Percentiles rank a stretch among this genome's conserved stretches.
These are phyloP conservation scores for Bibio marci DNA, from an alignment of 2,888 invertebrate species.

Conservation along the genomic window DNA sequence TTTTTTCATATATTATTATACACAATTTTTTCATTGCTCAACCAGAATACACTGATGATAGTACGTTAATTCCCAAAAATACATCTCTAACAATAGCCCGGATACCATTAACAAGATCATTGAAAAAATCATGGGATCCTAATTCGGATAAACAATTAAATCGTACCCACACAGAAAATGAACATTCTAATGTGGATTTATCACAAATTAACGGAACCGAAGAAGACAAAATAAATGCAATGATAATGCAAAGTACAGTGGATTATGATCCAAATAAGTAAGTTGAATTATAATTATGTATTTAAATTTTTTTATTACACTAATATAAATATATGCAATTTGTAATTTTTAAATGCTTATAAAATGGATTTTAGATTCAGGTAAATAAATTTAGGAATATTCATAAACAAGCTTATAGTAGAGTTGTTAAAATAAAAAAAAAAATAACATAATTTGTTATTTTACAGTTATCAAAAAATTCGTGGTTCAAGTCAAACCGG, in stretches of 20 bases:
- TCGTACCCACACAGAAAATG: constrained; percentile 29
- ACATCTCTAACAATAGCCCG: constrained; percentile 90
- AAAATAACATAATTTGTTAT: constrained; percentile 3
- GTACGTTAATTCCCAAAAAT: constrained; percentile 87
- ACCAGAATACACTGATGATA: constrained; percentile 82
- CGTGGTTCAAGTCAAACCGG: constrained; percentile 79
- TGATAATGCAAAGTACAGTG: constrained; percentile 93
- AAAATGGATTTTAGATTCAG: background rate
- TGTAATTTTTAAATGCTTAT: background rate
- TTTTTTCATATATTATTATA: too few species aligned
- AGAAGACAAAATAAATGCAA: constrained; percentile 93
- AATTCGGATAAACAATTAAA: constrained; percentile 25
- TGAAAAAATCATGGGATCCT: constrained; percentile 58
- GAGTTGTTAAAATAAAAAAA: background rate
- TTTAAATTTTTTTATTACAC: background rate
- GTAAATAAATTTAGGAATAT: background rate
- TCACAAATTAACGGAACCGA: constrained; percentile 84
- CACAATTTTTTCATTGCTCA: too few species aligned
- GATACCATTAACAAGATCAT: constrained; percentile 61
- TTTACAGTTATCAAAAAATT: constrained; percentile 70
- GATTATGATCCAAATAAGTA: constrained; percentile 97
- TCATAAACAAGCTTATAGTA: background rate
- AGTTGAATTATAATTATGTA: constrained; percentile 22
- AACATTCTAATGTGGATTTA: constrained; percentile 53
- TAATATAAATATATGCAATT: background rate